Percentiles rank a stretch among this genome's conserved stretches.
Conservation (phyloP, 2,113 vertebrate species). For the Archocentrus centrarchus region DNA sequence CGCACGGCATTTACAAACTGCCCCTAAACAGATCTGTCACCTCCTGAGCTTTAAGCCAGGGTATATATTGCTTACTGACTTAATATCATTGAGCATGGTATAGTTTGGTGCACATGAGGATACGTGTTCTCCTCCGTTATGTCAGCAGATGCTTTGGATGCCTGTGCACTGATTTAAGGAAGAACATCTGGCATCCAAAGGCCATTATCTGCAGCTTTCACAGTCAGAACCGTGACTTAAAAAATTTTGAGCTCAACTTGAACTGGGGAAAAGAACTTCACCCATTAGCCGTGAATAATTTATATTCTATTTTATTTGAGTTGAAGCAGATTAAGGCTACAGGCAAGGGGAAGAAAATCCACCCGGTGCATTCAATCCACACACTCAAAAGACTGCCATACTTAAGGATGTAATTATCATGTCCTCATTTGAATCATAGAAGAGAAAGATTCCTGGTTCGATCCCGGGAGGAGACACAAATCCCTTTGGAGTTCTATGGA, state of each 20-base stretch:
- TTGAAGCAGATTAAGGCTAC: not conserved
- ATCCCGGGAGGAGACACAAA: not conserved
- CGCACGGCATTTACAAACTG: not conserved
- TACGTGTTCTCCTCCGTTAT: constrained; percentile 18
- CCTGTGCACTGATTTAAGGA: constrained; percentile 8
- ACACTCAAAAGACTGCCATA: not conserved
- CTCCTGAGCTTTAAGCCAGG: constrained; percentile 29
- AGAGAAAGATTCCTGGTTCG: not conserved
- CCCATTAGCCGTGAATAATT: constrained; percentile 21
- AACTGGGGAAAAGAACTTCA: constrained; percentile 13
- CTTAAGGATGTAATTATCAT: not conserved
- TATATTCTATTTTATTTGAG: constrained; percentile 29
- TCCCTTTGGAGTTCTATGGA: not conserved
- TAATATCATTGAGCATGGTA: constrained; percentile 2
- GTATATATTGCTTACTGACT: constrained; percentile 12
- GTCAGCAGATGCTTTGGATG: not conserved
- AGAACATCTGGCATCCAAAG: constrained; percentile 33
- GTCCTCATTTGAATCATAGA: not conserved
- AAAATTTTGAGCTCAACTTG: not conserved
- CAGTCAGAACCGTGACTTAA: constrained; percentile 17
- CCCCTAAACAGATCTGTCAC: not conserved
- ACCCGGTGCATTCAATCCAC: not conserved
- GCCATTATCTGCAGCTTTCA: constrained; percentile 25
- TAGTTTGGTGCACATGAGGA: not conserved
- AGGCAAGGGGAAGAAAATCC: not conserved